Evolutionary conservation across 2,797 vertebrate genomes (phyloP).

Genomic region (Diceros bicornis): DNA sequence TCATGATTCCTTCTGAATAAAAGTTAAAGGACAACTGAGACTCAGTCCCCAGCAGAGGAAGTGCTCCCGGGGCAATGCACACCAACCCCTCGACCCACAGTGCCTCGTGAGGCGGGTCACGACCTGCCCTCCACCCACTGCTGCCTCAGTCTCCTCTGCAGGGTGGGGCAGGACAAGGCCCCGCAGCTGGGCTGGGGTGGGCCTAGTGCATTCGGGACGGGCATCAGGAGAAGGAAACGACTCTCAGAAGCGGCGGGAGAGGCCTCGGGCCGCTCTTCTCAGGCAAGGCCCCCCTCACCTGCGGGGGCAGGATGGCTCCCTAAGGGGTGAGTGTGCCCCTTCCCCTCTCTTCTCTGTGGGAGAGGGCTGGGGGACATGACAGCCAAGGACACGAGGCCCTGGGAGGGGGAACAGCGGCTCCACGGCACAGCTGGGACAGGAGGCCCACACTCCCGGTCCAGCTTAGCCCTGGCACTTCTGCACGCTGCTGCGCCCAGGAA

Average conservation of each 20-base stretch:
- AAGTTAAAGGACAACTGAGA: not conserved
- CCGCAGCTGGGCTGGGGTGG: no score
- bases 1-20: no score
- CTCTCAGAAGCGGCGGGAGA: no score
- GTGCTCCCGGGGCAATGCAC: accelerated
- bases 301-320: not conserved
- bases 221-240: no score
- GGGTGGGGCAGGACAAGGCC: no score
- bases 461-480: accelerated
- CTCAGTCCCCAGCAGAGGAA: no score
- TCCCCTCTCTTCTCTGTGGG: not conserved
- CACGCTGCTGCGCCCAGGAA: not conserved
- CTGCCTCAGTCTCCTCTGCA: not conserved
- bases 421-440: not conserved
- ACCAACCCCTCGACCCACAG: not conserved
- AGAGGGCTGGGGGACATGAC: not conserved
- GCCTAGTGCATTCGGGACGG: no score
- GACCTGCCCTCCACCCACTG: no score
- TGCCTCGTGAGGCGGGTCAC: not conserved
- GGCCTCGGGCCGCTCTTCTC: no score
- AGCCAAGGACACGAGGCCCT: no score
- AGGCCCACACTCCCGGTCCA: not conserved
- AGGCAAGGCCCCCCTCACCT: no score
- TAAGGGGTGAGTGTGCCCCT: not conserved
- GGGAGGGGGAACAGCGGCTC: no score